A percentile compares a stretch with the other conserved stretches of the same genome.
phyloP scores from a whole-genome alignment of 1,140 invertebrate genomes.

The Euglossa dilemma region DNA sequence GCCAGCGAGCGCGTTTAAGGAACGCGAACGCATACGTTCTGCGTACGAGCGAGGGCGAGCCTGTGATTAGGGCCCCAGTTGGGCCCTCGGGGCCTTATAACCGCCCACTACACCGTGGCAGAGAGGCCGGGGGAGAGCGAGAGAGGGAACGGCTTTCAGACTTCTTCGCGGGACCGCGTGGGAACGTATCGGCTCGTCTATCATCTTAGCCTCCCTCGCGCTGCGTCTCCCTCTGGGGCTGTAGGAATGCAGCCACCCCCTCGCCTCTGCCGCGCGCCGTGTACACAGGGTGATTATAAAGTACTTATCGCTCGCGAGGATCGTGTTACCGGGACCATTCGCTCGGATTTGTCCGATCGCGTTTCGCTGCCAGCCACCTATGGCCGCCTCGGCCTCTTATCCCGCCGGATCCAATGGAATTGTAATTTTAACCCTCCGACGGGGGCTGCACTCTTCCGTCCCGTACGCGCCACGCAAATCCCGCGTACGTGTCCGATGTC shows the following conservation, averaged over 20 bases:
- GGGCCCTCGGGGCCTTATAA: constrained; percentile 72
- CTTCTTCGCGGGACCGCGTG: constrained; percentile 71
- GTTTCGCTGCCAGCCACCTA: background rate
- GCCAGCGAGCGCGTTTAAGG: constrained; percentile 54
- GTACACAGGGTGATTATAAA: constrained; percentile 45
- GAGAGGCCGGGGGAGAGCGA: constrained; percentile 45
- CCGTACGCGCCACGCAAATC: background rate
- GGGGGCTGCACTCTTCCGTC: background rate
- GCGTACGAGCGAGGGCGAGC: constrained; percentile 68
- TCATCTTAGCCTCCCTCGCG: constrained; percentile 72
- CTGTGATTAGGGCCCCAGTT: constrained; percentile 78
- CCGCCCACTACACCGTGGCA: constrained; percentile 76
- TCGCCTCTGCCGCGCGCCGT: background rate
- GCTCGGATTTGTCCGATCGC: constrained; percentile 36
- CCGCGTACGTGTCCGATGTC: background rate
- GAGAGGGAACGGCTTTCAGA: constrained; percentile 41
- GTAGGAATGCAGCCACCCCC: constrained; percentile 26
- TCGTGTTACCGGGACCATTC: constrained; percentile 44
- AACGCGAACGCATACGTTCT: constrained; percentile 64
- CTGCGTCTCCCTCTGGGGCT: constrained; percentile 28
- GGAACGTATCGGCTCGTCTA: constrained; percentile 81
- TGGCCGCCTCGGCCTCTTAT: constrained; percentile 11
- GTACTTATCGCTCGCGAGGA: constrained; percentile 38
- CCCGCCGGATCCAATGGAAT: constrained; percentile 27
- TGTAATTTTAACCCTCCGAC: constrained; percentile 21